Evolutionary conservation across 2,888 invertebrate genomes (phyloP), one percentile per base, ranked within the genome.

Genomic region (Eilema caniola): DNA sequence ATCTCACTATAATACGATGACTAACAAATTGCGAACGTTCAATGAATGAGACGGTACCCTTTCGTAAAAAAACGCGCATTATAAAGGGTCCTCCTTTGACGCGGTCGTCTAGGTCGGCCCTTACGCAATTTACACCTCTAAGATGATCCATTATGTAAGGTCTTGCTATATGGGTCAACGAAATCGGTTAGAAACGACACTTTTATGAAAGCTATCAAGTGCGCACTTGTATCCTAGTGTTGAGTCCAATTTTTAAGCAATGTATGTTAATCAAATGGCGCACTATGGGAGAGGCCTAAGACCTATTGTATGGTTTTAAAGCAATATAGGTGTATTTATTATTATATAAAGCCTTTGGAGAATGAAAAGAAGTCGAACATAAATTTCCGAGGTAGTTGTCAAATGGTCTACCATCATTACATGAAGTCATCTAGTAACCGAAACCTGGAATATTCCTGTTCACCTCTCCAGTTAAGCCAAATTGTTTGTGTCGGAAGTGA

Each of bases 61-160:
- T 66, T 66, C 57, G 28, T 57, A 57, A 24, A 37, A n/a, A 64
- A 23, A 57, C n/a, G 14, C 28, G 33, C 28, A 33, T 56, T 24
- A 56, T 56, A 65, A 66, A 66, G 56, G 66, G 33, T 66, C 1
- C 28, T 24, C 66, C 57, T 56, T 66, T 66, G 57, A 66, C 66
- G 24, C 16, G 66, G 57, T 66, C 66, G 57, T 66, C 57, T 66
- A 20, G 66, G 66, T 66, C 57, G 56, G 56, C 24, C 11, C 57
- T 31, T 66, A 14, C 33, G 37, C 57, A 66, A 33, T 57, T 24
- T 33, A 33, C 56, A 57, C 23, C 23, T 57, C 23, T 57, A 66
- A 66, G 56, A 37, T 57, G 33, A 64, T 64, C 64, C 64, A 64
- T 64, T 64, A 53, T 28, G 53, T 53, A n/a, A 12, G 10, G 11